Percentiles rank a stretch among this genome's conserved stretches.
phyloP scores from a whole-genome alignment of 2,113 vertebrate species.

The Heloderma charlesbogerti region DNA sequence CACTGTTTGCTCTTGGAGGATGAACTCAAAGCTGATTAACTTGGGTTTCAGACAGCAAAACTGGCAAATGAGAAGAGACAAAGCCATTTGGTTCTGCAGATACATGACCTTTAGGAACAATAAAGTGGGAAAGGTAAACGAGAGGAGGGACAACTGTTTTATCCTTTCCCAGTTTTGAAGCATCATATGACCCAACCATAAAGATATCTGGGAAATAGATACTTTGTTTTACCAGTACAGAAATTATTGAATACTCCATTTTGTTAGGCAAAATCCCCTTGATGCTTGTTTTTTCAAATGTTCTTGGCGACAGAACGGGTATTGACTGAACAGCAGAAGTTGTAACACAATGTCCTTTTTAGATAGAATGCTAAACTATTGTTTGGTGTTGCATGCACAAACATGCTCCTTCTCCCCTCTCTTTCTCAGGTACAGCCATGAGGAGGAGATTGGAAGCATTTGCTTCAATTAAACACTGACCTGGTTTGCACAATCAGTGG shows the following conservation, averaged over 20 bases:
- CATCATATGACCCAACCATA: not conserved
- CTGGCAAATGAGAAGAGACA: conserved; percentile 40
- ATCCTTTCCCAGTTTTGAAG: not conserved
- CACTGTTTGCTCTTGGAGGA: not conserved
- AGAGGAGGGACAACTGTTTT: not conserved
- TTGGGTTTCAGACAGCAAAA: not conserved
- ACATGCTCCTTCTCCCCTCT: too few species aligned
- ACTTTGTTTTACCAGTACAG: not conserved
- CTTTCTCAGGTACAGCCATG: not conserved
- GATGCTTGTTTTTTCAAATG: not conserved
- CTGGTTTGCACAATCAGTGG: too few species aligned
- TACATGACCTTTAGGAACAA: not conserved
- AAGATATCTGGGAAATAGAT: not conserved
- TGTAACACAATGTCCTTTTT: not conserved
- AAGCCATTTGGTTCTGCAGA: not conserved
- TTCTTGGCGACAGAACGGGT: not conserved
- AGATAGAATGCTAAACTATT: not conserved
- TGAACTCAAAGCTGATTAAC: conserved; percentile 23
- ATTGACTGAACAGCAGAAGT: not conserved
- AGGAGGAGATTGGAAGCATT: not conserved
- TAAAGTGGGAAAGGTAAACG: not conserved
- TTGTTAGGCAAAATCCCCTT: not conserved
- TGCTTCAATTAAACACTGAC: not conserved
- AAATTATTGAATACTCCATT: not conserved
- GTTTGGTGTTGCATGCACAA: not conserved